A percentile compares a stretch with the other conserved stretches of the same genome.
Evolutionary conservation across 2,888 invertebrate genomes (phyloP).

Genomic region (Zygogramma bicolorata): DNA sequence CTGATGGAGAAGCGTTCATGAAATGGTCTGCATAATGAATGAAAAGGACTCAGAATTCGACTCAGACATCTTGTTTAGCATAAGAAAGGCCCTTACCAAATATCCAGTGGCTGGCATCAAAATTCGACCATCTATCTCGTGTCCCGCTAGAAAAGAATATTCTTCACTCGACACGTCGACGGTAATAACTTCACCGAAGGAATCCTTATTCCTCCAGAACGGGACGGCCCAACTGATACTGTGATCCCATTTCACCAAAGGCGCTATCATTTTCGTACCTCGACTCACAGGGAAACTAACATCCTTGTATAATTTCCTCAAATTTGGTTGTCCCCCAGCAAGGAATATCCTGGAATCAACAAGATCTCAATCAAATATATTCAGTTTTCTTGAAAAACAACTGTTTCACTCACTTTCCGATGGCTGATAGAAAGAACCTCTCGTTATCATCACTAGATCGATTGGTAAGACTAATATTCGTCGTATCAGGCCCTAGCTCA

Average conservation of each 20-base stretch:
- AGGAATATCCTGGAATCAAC: conserved; percentile 75
- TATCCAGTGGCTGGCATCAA: conserved; percentile 75
- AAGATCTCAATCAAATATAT: not conserved
- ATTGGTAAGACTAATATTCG: conserved; percentile 79
- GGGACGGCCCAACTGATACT: conserved; percentile 81
- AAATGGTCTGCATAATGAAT: too few species aligned
- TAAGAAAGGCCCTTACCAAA: conserved; percentile 49
- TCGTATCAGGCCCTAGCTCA: conserved; percentile 74
- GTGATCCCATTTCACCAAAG: conserved; percentile 90
- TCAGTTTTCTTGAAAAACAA: not conserved
- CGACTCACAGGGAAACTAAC: conserved; percentile 84
- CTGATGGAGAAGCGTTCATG: too few species aligned
- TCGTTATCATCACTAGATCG: conserved; percentile 74
- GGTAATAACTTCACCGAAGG: conserved; percentile 85
- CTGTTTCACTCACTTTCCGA: conserved; percentile 50
- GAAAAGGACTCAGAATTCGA: too few species aligned
- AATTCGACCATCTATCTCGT: conserved; percentile 55
- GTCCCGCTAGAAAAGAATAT: conserved; percentile 47
- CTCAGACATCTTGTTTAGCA: too few species aligned
- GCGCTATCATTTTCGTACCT: conserved; percentile 87
- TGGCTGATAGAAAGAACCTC: conserved; percentile 62
- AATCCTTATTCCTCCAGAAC: conserved; percentile 74
- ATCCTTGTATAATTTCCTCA: conserved; percentile 81
- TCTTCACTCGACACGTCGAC: conserved; percentile 69
- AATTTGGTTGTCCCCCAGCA: conserved; percentile 79